Base-by-base conservation (phyloP, 35 echinoderm and acorn worm species). In the Eucidaris tribuloides region DNA sequence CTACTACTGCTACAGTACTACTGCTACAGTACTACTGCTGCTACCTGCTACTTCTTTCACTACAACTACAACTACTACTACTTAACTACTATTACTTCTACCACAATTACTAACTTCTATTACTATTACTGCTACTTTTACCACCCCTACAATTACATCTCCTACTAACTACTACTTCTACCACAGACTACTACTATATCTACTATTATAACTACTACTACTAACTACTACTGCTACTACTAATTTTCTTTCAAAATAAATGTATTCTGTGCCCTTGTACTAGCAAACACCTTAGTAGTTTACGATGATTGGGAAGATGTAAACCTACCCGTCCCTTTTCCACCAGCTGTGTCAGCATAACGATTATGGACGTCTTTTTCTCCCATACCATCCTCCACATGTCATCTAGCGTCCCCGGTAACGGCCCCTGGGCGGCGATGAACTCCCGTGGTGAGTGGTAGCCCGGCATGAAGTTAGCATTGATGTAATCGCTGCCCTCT, bases 331-430 rank as follows among this genome's bases (percentile, higher is more conserved):
- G 88, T 56, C 85, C 86, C 58, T 77, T 84, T 86, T 97, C 94
- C 18, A 89, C 66, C 2, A 92, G 85, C 25, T 97, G 89, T 46
- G 94, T 97, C 54, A 97, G 76, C 94, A 97, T 97, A 77, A 97
- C 90, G 2, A 97, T 59, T 20, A 78, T 92, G 3, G 84, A 58
- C 15, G 85, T 63, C 9, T 86, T 81, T 59, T 97, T 76, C 55
- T 97, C 94, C 94, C 94, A 97, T 0, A 92, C 45, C 65, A 97
- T 71, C 46, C 90, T 88, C 94, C 94, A 97, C 72, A 97, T 85
- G 28, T 97, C 94, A 76, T 97, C 94, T 38, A 81, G 76, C 0
- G 94, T 97, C 23, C 81, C 81, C 71, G 85, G 94, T 31, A 97
- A 57, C 7, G 94, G 89, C 2, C 94, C 94, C 33, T 97, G 94